Evolutionary conservation across 1,140 invertebrate species (phyloP), one percentile per base, ranked within the genome.

Genomic region (Drosophila hydei): DNA sequence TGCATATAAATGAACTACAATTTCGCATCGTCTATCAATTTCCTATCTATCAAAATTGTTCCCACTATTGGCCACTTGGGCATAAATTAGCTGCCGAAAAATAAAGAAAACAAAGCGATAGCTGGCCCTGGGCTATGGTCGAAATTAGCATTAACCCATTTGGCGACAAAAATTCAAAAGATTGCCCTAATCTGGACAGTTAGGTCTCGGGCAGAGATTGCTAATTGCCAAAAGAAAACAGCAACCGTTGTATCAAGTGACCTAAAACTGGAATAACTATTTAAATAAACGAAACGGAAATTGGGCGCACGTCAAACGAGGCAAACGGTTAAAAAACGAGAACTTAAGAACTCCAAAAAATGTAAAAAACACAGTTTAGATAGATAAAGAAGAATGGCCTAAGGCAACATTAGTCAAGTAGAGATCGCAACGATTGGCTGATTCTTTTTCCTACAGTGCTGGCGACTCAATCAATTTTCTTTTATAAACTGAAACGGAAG

Each of bases 401-500:
- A 23, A 62, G 61, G 40, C 58, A 23, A 38, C 50, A 47, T 40
- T 38, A 33, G 30, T 2, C 50, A 23, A 19, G 7, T 54, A 27
- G 19, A 75, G 74, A 59, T 76, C 19, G 42, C 51, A 9, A 30
- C 72, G 54, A 76, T 75, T 75, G 73, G 70, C 23, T 30, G 14
- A 30, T 30, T 36, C 27, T 54, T 38, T 19, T 60, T 52, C 19
- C 16, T 14, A 25, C 55, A 25, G n/a, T 16, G 56, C 48, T 51
- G 50, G 59, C 72, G 21, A 56, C 55, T 69, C 75, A 83, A 88
- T 83, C 68, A 81, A 76, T 88, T 88, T 70, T 88, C 78, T 55
- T 88, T 68, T 67, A 79, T 88, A 83, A 88, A 87, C 71, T 72
- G 75, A 87, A 85, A 79, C 83, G 83, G 83, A 88, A 88, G 83